Evolutionary conservation across 2,888 invertebrate genomes (phyloP).

Genomic region (Agriotes lineatus): DNA sequence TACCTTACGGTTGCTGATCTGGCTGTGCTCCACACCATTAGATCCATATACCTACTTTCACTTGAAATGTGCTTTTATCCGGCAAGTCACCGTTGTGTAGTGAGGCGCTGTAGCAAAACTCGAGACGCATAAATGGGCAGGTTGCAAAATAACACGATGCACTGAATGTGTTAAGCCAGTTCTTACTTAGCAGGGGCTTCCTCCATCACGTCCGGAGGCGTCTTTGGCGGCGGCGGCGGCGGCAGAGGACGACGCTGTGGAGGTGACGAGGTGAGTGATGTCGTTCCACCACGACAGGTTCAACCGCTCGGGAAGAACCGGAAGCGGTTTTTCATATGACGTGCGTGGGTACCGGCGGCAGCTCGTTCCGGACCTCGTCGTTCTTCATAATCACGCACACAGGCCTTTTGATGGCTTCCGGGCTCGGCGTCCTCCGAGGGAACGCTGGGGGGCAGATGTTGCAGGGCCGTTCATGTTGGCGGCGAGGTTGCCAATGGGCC

Average conservation of each 20-base stretch:
- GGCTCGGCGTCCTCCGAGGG: constrained; percentile 60
- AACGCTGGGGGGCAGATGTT: constrained; percentile 65
- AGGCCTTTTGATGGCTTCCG: constrained; percentile 67
- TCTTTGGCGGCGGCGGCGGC: constrained; percentile 55
- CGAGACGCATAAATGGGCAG: too few species aligned
- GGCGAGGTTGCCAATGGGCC: constrained; percentile 59
- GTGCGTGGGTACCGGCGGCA: constrained; percentile 68
- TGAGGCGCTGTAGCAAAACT: too few species aligned
- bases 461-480: constrained; percentile 55
- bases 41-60: too few species aligned
- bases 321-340: constrained; percentile 89
- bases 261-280: constrained; percentile 64
- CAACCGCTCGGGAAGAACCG: constrained; percentile 82
- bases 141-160: too few species aligned
- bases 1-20: too few species aligned
- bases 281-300: constrained; percentile 68
- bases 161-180: too few species aligned
- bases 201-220: constrained; percentile 58
- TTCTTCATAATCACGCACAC: constrained; percentile 77
- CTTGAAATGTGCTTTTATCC: too few species aligned
- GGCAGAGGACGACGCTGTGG: constrained; percentile 62
- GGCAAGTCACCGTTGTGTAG: too few species aligned
- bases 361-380: constrained; percentile 68
- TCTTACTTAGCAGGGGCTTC: constrained; percentile 58
- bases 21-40: too few species aligned